Evolutionary conservation across 2,113 vertebrate species (phyloP).

Genomic region (Pedionomus torquatus): DNA sequence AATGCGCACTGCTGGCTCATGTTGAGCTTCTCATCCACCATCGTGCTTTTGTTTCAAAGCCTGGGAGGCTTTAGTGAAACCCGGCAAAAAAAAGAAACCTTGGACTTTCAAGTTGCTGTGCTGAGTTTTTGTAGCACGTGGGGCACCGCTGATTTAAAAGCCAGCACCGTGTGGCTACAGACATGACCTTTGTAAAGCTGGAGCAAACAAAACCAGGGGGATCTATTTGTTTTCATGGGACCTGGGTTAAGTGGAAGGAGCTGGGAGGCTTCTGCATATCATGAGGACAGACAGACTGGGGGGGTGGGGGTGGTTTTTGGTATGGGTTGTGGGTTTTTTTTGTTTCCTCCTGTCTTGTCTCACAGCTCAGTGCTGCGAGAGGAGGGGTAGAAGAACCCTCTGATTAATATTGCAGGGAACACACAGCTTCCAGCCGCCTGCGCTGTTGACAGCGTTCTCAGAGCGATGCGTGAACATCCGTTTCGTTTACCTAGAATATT

Average conservation of each 20-base stretch:
- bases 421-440: background rate
- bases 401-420: background rate
- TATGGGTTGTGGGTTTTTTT: background rate
- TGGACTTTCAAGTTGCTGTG: background rate
- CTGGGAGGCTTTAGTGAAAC: background rate
- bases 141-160: background rate
- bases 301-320: background rate
- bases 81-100: background rate
- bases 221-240: background rate
- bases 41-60: accelerated
- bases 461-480: background rate
- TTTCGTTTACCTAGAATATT: background rate
- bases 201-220: background rate
- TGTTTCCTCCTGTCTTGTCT: background rate
- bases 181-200: background rate
- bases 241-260: background rate
- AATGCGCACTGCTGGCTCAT: too few relatives aligned
- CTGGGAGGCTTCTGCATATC: background rate
- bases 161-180: background rate
- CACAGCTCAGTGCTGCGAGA: background rate
- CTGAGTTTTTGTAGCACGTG: background rate
- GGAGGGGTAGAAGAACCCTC: background rate
- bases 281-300: background rate
- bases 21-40: too few relatives aligned
- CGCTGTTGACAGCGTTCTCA: accelerated